Base-by-base conservation (phyloP, 2,888 invertebrate genomes). In the Tetanocera ferruginea region DNA sequence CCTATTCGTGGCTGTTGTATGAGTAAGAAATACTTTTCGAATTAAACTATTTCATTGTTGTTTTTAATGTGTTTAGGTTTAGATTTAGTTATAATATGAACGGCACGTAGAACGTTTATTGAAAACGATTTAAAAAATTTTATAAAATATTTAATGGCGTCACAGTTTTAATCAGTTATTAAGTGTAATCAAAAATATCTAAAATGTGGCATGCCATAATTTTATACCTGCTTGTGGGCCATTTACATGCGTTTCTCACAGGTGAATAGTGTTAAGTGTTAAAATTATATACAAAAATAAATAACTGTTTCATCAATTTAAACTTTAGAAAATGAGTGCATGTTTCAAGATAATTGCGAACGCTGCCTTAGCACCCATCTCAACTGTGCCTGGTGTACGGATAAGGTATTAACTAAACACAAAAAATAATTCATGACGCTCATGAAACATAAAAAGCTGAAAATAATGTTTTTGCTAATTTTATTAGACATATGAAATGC, bases 361-460 rank as follows among this genome's bases (percentile, higher is more conserved):
- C 85, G 84, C 34, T 88, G 88, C 76, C 82, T 89, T 37, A 79
- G 77, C 43, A 83, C 86, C 0, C 83, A 88, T 77, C 80, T 85
- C 49, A 81, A 83, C 5, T 90, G 90, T 81, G 84, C 89, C 71
- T 90, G 90, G 90, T 90, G 90, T 80, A 87, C 88, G 55, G 89
- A 89, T 82, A 87, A 87, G 84, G 89, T 89, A 80, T 77, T 71
- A 62, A 49, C 37, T 14, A n/a, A 64, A 37, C 52, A 55, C 52
- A 71, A 28, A 51, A 70, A 28, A 34, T 0, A 37, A 43, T 34
- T 60, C 60, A 60, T n/a, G 9, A 2, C 17, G 8, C 1, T 8
- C 64, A 3, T 31, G 19, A 60, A 23, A 23, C 62, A 31, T 17
- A 14, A 17, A 14, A 49, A 43, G n/a, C 31, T 49, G 3, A 3